phyloP scores from a whole-genome alignment of 2,888 invertebrate genomes.

The Laothoe populi region DNA sequence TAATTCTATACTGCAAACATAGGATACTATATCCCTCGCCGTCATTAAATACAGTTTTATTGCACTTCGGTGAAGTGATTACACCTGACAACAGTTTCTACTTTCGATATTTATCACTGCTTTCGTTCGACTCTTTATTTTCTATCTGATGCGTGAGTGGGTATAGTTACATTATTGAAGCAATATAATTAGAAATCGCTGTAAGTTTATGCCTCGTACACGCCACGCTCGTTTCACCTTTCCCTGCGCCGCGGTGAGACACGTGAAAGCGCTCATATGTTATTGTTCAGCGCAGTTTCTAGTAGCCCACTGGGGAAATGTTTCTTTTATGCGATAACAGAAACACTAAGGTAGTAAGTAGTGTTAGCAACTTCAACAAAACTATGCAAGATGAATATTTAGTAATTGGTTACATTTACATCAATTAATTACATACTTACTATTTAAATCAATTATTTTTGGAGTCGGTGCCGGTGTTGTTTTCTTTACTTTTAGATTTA shows the following conservation, averaged over 20 bases:
- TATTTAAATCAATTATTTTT: too few species aligned
- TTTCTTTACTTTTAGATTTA: too few species aligned
- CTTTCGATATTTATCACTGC: not conserved
- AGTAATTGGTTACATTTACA: too few species aligned
- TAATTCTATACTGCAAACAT: too few species aligned
- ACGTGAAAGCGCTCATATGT: conserved; percentile 18
- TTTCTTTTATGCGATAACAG: conserved; percentile 15
- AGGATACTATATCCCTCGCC: too few species aligned
- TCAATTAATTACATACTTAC: too few species aligned
- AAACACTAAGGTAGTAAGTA: too few species aligned
- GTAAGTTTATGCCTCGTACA: not conserved
- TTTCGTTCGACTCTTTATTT: not conserved
- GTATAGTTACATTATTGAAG: not conserved
- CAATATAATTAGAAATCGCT: conserved; percentile 2
- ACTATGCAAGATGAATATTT: too few species aligned
- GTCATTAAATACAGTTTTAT: not conserved
- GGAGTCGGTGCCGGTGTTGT: too few species aligned
- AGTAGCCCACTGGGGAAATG: conserved; percentile 12
- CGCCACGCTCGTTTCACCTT: conserved; percentile 12
- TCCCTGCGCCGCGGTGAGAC: not conserved
- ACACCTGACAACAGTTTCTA: not conserved
- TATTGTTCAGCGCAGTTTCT: conserved; percentile 22
- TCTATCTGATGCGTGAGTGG: not conserved
- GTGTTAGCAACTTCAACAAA: too few species aligned
- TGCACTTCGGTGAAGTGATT: not conserved